These are phyloP conservation scores for Oophaga pumilio DNA, from an alignment of 2,113 vertebrate species.

Conservation along the genomic window DNA sequence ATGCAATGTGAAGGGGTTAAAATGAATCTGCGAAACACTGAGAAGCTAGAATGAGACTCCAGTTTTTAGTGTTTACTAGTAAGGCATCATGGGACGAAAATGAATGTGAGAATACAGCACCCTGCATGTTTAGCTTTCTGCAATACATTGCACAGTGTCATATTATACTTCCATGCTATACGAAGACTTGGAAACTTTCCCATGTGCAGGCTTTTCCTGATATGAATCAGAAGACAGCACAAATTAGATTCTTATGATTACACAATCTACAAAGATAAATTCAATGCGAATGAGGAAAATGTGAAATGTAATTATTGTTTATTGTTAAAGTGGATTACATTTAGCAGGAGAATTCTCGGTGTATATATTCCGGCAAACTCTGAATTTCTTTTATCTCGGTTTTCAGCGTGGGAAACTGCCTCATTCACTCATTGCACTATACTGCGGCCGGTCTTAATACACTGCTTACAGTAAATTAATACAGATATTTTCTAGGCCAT, in stretches of 20 bases:
- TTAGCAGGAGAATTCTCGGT: conserved; percentile 38
- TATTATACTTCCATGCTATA: background rate
- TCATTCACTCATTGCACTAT: background rate
- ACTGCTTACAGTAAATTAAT: conserved; percentile 28
- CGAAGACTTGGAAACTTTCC: background rate
- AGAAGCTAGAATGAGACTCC: background rate
- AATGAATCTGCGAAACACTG: background rate
- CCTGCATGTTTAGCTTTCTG: background rate
- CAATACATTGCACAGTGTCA: background rate
- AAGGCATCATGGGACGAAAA: background rate
- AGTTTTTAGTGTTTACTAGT: background rate
- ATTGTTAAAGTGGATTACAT: conserved; percentile 43
- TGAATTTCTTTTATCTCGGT: conserved; percentile 15
- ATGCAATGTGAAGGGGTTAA: background rate
- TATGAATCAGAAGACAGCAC: conserved; percentile 40
- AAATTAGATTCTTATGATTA: conserved; percentile 45
- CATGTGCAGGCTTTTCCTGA: conserved; percentile 11
- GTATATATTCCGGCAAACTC: conserved; percentile 32
- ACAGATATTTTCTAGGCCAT: conserved; percentile 33
- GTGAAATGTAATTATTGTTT: conserved; percentile 41
- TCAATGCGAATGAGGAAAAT: conserved; percentile 24
- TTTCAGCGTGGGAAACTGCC: conserved; percentile 17
- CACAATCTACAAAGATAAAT: conserved; percentile 21
- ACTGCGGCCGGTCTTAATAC: background rate
- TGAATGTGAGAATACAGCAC: background rate